phyloP scores from a whole-genome alignment of 2,113 vertebrate genomes.

The Oryzias javanicus region DNA sequence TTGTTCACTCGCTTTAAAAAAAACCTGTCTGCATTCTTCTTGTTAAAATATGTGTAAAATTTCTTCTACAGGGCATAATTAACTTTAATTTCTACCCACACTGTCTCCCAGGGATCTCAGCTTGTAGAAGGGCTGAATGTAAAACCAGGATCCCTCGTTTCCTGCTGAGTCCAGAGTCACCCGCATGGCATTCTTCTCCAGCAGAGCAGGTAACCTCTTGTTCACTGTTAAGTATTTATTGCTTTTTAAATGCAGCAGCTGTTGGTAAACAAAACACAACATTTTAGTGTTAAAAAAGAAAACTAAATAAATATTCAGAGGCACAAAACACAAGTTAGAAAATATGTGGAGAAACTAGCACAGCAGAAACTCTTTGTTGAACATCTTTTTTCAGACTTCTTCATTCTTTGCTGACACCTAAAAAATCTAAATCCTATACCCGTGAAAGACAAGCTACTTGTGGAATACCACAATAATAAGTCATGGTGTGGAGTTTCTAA shows the following conservation, averaged over 20 bases:
- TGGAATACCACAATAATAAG: too few relatives aligned
- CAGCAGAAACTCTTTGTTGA: background rate
- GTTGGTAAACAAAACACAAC: constrained; percentile 32
- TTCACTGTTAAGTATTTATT: constrained; percentile 99
- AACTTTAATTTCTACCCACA: constrained; percentile 79
- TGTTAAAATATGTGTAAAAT: constrained; percentile 24
- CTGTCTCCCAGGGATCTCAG: constrained; percentile 97
- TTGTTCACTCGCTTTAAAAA: too few relatives aligned
- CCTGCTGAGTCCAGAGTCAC: constrained; percentile 96
- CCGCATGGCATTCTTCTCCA: constrained; percentile 99
- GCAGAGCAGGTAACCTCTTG: constrained; percentile 92
- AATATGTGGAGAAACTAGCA: background rate
- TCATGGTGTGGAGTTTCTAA: too few relatives aligned
- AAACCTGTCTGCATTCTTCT: constrained; percentile 6
- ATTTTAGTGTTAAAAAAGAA: background rate
- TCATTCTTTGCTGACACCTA: too few relatives aligned
- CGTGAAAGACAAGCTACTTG: too few relatives aligned
- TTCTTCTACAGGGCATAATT: constrained; percentile 24
- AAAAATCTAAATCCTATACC: too few relatives aligned
- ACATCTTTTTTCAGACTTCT: too few relatives aligned
- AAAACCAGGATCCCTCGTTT: constrained; percentile 99
- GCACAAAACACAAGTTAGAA: background rate
- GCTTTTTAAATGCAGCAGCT: constrained; percentile 98
- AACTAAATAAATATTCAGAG: background rate
- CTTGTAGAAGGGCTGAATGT: constrained; percentile 99